Evolutionary conservation across 2,113 vertebrate genomes (phyloP).

Genomic region (Laterallus jamaicensis): DNA sequence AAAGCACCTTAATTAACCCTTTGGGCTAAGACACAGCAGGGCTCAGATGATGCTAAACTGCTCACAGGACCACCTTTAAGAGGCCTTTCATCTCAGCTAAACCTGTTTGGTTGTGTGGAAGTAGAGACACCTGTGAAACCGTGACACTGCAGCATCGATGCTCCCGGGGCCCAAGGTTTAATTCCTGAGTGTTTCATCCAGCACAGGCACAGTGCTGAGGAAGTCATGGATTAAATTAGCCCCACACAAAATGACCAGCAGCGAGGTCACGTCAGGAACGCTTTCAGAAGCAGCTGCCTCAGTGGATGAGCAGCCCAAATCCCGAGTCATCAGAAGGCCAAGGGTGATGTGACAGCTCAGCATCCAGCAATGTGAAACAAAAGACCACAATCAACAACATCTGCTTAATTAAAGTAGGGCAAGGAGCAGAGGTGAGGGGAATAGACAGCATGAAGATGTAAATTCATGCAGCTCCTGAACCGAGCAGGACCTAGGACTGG

Average conservation of each 20-base stretch:
- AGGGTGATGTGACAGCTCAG: not conserved
- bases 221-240: not conserved
- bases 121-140: not conserved
- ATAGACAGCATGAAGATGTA: accelerated
- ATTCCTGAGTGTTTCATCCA: not conserved
- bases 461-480: not conserved
- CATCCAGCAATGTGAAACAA: not conserved
- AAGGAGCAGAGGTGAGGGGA: not conserved
- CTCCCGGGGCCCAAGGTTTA: not conserved
- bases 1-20: not conserved
- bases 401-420: not conserved
- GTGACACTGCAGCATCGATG: not conserved
- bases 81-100: not conserved
- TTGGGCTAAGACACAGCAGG: not conserved
- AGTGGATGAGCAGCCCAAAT: not conserved
- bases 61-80: not conserved
- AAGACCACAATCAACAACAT: not conserved
- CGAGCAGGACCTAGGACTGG: not conserved
- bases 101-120: accelerated
- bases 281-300: not conserved
- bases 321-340: not conserved
- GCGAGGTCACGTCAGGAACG: not conserved
- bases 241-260: accelerated
- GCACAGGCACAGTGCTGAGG: accelerated
- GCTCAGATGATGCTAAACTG: not conserved